Conservation (phyloP, 2,888 invertebrate genomes). For the Mimumesa dahlbomi region DNA sequence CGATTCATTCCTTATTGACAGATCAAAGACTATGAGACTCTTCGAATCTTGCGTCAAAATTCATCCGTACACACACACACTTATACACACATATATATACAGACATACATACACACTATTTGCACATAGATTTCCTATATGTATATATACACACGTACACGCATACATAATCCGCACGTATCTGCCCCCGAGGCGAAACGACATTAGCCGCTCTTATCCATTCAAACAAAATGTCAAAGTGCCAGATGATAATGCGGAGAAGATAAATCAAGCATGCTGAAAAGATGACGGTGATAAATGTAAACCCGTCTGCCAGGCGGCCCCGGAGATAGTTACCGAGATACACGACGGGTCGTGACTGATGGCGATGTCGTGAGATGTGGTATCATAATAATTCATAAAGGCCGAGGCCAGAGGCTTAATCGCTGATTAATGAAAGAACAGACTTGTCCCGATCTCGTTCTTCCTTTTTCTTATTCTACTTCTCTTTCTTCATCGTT, state of each 20-base stretch:
- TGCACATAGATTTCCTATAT: constrained; percentile 10
- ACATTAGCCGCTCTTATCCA: constrained; percentile 76
- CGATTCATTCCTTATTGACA: constrained; percentile 47
- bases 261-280: constrained; percentile 80
- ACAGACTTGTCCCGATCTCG: constrained; percentile 71
- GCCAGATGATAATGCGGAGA: constrained; percentile 78
- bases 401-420: constrained; percentile 75
- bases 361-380: constrained; percentile 79
- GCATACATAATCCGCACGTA: constrained; percentile 40
- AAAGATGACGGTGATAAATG: constrained; percentile 80
- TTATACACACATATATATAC: neutral
- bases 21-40: constrained; percentile 9
- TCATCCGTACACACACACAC: neutral
- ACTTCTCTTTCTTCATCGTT: constrained; percentile 33
- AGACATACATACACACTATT: neutral
- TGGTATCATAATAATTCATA: constrained; percentile 80
- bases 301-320: constrained; percentile 75
- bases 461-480: constrained; percentile 61
- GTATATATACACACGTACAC: too few species aligned
- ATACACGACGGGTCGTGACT: constrained; percentile 77
- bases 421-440: constrained; percentile 79
- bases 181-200: constrained; percentile 50
- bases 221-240: constrained; percentile 80
- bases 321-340: constrained; percentile 72
- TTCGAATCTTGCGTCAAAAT: neutral